Evolutionary conservation across 2,797 vertebrate genomes (phyloP).

Genomic region (Danio kyathit): DNA sequence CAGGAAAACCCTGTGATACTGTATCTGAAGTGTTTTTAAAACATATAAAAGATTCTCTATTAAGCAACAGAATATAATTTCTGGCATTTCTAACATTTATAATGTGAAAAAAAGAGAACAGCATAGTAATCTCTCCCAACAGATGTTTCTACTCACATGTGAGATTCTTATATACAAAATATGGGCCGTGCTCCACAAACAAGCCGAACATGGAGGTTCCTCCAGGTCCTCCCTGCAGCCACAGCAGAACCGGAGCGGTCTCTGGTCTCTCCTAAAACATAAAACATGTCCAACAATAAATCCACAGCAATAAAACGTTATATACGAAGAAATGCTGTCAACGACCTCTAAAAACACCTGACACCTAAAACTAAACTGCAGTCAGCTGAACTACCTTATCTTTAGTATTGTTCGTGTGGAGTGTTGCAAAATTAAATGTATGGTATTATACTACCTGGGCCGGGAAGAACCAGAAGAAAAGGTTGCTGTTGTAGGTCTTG

Average conservation of each 20-base stretch:
- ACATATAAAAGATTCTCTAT: neutral
- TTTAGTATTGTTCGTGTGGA: neutral
- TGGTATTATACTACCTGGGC: constrained; percentile 71
- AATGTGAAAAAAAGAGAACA: neutral
- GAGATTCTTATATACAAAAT: constrained; percentile 83
- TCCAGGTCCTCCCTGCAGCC: constrained; percentile 90
- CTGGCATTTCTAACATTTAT: neutral
- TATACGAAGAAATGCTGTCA: neutral
- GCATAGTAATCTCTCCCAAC: neutral
- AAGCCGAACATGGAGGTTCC: constrained; percentile 90
- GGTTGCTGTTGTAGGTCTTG: constrained; percentile 86
- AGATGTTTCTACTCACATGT: constrained; percentile 75
- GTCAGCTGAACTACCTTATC: constrained; percentile 26
- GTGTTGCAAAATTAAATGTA: neutral
- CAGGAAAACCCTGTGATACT: no score
- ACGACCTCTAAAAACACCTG: neutral
- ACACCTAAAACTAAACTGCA: neutral
- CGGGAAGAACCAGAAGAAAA: constrained; percentile 91
- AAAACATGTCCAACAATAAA: neutral
- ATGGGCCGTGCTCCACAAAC: constrained; percentile 93
- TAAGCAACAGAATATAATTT: neutral
- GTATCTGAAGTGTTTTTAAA: neutral
- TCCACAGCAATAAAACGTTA: neutral
- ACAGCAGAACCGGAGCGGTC: constrained; percentile 84
- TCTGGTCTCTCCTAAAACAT: constrained; percentile 69